phyloP scores from a whole-genome alignment of 2,113 vertebrate species.

The Eurypyga helias region DNA sequence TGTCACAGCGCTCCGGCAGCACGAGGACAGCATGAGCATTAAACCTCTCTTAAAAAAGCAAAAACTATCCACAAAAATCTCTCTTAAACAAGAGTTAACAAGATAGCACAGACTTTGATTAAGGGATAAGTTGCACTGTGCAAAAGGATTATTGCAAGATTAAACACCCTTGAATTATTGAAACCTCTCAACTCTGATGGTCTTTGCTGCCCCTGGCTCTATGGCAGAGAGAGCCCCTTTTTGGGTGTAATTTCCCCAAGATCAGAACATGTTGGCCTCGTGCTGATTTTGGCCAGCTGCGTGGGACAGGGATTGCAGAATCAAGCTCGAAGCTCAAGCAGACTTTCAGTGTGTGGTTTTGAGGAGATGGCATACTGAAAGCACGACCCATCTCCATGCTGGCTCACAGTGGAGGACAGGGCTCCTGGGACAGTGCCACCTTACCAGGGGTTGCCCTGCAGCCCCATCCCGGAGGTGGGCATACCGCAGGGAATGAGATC shows the following conservation, averaged over 20 bases:
- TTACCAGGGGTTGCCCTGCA: constrained; percentile 27
- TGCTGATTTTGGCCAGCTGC: neutral
- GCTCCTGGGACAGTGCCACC: constrained; percentile 36
- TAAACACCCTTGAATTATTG: neutral
- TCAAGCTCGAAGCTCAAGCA: neutral
- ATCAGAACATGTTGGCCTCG: accelerated
- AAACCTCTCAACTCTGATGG: neutral
- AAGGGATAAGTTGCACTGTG: neutral
- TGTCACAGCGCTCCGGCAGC: neutral
- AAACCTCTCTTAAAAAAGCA: neutral
- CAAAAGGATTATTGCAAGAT: neutral
- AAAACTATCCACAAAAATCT: neutral
- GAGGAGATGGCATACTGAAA: neutral
- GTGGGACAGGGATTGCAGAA: neutral
- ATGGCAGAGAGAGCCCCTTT: neutral
- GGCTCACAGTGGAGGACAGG: neutral
- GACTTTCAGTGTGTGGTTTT: neutral
- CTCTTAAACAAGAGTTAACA: neutral
- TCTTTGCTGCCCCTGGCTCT: neutral
- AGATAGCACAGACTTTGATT: too few species aligned
- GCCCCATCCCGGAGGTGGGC: neutral
- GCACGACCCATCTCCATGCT: neutral
- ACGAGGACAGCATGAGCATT: neutral
- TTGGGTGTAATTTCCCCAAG: neutral
- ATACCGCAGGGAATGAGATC: neutral